These are phyloP conservation scores for Embiotoca jacksoni DNA, from an alignment of 2,113 vertebrate species.

Conservation along the genomic window DNA sequence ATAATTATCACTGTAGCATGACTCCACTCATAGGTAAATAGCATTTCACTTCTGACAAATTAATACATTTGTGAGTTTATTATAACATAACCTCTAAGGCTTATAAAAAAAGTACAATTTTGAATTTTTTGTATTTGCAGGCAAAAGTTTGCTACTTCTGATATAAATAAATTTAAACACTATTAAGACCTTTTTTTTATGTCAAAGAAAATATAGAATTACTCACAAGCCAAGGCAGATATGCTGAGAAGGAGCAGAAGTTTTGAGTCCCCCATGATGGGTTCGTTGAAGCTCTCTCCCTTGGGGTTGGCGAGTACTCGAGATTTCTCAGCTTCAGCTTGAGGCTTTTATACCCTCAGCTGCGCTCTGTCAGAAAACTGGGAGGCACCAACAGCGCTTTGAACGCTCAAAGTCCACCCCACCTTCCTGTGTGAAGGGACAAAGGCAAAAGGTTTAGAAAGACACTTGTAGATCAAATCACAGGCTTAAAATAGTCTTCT, in stretches of 20 bases:
- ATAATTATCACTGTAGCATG: not conserved
- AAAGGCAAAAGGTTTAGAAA: constrained; percentile 79
- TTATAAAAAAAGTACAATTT: too few species aligned
- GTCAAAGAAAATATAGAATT: not conserved
- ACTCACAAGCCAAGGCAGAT: constrained; percentile 79
- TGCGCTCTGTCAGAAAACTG: constrained; percentile 37
- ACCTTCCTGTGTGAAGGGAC: constrained; percentile 77
- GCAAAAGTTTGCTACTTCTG: too few species aligned
- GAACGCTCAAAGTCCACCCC: constrained; percentile 82
- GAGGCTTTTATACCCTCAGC: constrained; percentile 77
- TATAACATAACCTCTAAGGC: too few species aligned
- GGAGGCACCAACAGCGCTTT: constrained; percentile 49
- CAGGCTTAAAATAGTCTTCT: constrained; percentile 24
- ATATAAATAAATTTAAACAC: too few species aligned
- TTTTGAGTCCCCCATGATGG: constrained; percentile 84
- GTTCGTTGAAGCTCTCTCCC: constrained; percentile 77
- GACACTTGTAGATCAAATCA: constrained; percentile 27
- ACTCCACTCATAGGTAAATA: not conserved
- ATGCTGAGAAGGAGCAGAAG: constrained; percentile 80
- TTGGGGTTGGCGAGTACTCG: constrained; percentile 68
- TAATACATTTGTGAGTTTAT: too few species aligned
- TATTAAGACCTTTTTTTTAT: not conserved
- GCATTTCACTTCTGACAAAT: too few species aligned
- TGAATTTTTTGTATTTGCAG: not conserved
- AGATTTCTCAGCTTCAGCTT: constrained; percentile 27